Evolutionary conservation across 2,888 invertebrate genomes (phyloP), one percentile per base, ranked within the genome.

Genomic region (Hyles lineata): DNA sequence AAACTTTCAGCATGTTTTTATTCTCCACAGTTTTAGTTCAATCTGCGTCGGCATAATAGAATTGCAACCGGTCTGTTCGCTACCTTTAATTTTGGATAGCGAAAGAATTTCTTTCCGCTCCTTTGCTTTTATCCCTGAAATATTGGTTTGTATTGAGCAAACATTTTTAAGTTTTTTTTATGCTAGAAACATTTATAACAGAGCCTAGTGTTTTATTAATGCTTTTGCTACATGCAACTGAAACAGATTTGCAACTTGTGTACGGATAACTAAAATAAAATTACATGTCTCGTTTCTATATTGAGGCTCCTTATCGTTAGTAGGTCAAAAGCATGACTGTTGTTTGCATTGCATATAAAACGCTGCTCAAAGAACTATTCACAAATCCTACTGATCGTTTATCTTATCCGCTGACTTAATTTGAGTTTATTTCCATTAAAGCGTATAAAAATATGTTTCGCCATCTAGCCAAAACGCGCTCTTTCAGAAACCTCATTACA

Each of bases 1-100:
- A 67, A 67, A 67, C 67, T 67, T 67, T 50, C 67, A 67, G 4
- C 50, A 43, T 50, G 67, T 67, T 67, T 67, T 50, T 67, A 67
- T 67, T 50, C 67, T 50, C 23, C 23, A 21, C 67, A 67, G 67
- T 50, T 63, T 63, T 63, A 67, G 50, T 67, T 50, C 43, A 50
- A 67, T 50, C 67, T 67, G 67, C 23, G 23, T 50, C 67, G 50
- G 23, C 21, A 67, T 50, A 67, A 50, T 50, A 50, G 23, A 67
- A 67, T 63, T 21, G 50, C 23, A 23, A 17, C 67, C 43, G 67
- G 23, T 21, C 63, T 43, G 43, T 43, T 43, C 21, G 23, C 23
- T 50, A 67, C 43, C 43, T 67, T 67, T 17, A n/a, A 67, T 67
- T 67, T 67, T 17, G 7, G 43, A 23, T 17, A 23, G 23, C 21